phyloP scores from a whole-genome alignment of 2,113 vertebrate species.

The Pangasianodon gigas region DNA sequence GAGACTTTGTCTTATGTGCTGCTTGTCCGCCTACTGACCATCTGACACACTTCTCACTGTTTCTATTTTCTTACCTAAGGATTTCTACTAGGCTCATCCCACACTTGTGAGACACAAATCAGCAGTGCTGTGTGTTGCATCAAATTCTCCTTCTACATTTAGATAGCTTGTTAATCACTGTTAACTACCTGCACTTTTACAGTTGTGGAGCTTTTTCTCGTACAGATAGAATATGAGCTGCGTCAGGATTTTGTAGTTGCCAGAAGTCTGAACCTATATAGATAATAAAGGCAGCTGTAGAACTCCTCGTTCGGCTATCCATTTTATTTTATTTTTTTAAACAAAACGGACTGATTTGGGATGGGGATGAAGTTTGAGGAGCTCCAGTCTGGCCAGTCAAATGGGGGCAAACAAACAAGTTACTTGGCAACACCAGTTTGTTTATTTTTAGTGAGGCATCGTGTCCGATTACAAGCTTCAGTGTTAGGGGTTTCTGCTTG shows the following conservation, averaged over 20 bases:
- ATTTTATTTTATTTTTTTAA: not conserved
- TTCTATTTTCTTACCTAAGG: conserved; percentile 29
- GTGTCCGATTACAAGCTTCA: conserved; percentile 33
- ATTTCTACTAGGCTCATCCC: conserved; percentile 27
- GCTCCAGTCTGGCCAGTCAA: not conserved
- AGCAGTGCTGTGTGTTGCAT: not conserved
- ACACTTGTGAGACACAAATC: conserved; percentile 23
- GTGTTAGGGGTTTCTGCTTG: conserved; percentile 41
- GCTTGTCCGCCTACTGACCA: conserved; percentile 32
- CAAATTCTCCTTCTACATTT: conserved; percentile 1
- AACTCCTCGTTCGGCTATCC: not conserved
- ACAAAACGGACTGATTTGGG: not conserved
- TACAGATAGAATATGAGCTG: not conserved
- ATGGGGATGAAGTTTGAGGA: not conserved
- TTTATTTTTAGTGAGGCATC: conserved; percentile 54
- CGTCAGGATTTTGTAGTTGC: not conserved
- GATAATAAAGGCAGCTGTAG: too few relatives aligned
- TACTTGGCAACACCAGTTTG: conserved; percentile 49
- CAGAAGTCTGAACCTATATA: not conserved
- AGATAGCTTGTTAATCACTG: not conserved
- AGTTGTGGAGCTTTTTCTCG: not conserved
- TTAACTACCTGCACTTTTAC: not conserved
- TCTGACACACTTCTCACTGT: conserved; percentile 23
- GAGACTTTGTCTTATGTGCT: not conserved
- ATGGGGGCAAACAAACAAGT: conserved; percentile 36